Conservation (phyloP, 1,140 invertebrate genomes). For the Piezodorus guildinii region DNA sequence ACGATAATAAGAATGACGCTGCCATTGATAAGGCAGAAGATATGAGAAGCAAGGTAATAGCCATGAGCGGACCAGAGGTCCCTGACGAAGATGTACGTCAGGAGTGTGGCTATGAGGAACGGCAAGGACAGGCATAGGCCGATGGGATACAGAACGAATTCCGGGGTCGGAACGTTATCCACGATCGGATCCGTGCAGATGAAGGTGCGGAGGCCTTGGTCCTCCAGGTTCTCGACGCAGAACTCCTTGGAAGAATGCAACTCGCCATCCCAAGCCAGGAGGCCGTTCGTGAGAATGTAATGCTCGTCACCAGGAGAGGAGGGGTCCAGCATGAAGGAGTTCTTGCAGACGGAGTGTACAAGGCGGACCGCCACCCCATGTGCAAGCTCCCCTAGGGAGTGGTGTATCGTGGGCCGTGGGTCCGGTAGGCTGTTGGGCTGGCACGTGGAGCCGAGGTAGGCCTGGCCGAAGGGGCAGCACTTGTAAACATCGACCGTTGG, state of each 20-base stretch:
- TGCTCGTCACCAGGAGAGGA: background rate
- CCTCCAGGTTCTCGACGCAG: background rate
- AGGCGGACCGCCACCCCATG: background rate
- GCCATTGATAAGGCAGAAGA: background rate
- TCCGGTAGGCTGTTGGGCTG: background rate
- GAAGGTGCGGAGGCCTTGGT: background rate
- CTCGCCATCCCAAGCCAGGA: background rate
- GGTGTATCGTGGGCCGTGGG: background rate
- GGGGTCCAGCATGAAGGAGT: background rate
- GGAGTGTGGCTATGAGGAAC: slow-evolving; percentile 53
- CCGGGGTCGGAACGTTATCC: background rate
- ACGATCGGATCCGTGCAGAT: background rate
- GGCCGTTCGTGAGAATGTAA: background rate
- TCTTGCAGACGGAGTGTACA: background rate
- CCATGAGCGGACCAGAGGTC: slow-evolving; percentile 59
- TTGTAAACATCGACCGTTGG: background rate
- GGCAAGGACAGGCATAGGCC: slow-evolving; percentile 57
- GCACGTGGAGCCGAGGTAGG: background rate
- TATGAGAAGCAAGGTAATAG: slow-evolving; percentile 36
- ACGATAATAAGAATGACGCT: background rate
- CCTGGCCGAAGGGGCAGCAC: background rate
- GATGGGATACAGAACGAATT: slow-evolving; percentile 28
- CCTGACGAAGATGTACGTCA: slow-evolving; percentile 55
- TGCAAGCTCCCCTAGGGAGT: background rate
- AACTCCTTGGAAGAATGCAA: background rate